Base-by-base conservation (phyloP, 2,797 vertebrate species). In the Molothrus ater region DNA sequence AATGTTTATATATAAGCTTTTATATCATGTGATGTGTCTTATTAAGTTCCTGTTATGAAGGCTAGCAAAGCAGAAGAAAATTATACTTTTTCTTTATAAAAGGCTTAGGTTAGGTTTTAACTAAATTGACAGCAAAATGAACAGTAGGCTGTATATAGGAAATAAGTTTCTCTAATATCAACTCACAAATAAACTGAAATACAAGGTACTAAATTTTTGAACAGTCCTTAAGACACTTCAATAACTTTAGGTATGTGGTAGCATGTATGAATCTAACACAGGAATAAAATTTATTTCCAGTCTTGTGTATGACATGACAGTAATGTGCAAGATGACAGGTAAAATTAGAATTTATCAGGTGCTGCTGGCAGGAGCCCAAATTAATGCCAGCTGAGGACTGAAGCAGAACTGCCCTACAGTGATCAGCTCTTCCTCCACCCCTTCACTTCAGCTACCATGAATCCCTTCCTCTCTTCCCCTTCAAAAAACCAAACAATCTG, bases 1-100 rank as follows among this genome's bases (percentile, higher is more conserved):
- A 95, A 80, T 51, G 16, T 87, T 95, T 94, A 86, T 63, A 85
- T 64, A 70, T 73, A 84, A 72, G 45, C 16, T 72, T 86, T 80
- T 66, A 10, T 29, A 79, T 28, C 29, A 4, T 71, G 60, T 82
- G 40, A 54, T 85, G 43, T 84, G 47, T 80, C 20, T 93, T 61
- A 38, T 28, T 80, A 34, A 71, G 26, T 53, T 72, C 26, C 32
- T 56, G 4, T 53, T 81, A 26, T 31, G 17, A 80, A 70, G 11
- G 17, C 86, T 34, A 83, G 2, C 34, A 61, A 78, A 74, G 19
- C 26, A 83, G 53, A 71, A 63, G 48, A 78, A 91, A 42, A 56
- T 69, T 20, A 11, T 32, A 14, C 15, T 70, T 86, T 26, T 54
- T 31, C 11, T 54, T 57, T 28, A 16, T 26, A 57, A 57, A 74